Conservation (phyloP, 2,113 vertebrate genomes). For the Potamarius usumacintae region DNA sequence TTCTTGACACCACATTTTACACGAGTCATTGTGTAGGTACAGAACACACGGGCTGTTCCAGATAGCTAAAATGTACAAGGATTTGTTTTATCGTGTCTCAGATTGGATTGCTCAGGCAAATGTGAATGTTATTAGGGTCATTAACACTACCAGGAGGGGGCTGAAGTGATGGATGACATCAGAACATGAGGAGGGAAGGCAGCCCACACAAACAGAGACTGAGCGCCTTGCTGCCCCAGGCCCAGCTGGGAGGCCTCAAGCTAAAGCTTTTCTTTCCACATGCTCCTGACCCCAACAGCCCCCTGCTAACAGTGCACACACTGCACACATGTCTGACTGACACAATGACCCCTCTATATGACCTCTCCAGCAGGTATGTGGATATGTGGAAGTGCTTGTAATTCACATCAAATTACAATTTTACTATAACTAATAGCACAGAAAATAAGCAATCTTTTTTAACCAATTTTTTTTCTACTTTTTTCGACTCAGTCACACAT, state of each 20-base stretch:
- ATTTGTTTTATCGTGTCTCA: slow-evolving; percentile 18
- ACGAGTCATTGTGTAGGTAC: not conserved
- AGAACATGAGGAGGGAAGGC: slow-evolving; percentile 44
- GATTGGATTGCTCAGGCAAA: slow-evolving; percentile 32
- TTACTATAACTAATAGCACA: not conserved
- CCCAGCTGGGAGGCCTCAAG: slow-evolving; percentile 58
- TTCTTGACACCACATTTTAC: not conserved
- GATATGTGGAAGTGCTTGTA: slow-evolving; percentile 24
- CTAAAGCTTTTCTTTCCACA: slow-evolving; percentile 65
- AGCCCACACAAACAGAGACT: slow-evolving; percentile 54
- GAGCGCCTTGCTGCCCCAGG: slow-evolving; percentile 45
- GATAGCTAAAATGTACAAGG: not conserved
- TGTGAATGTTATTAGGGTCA: slow-evolving; percentile 55
- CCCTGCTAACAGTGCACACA: slow-evolving; percentile 59
- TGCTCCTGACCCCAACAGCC: slow-evolving; percentile 67
- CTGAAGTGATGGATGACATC: slow-evolving; percentile 55
- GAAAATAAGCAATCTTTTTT: not conserved
- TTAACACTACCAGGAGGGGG: slow-evolving; percentile 52
- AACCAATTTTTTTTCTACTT: not conserved
- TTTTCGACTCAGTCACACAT: not conserved
- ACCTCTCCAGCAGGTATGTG: slow-evolving; percentile 42
- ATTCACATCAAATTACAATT: slow-evolving; percentile 8
- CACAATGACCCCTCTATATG: slow-evolving; percentile 70
- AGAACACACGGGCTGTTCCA: not conserved
- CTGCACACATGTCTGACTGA: slow-evolving; percentile 67